Percentiles rank a stretch among this genome's conserved stretches.
phyloP scores from a whole-genome alignment of 2,888 invertebrate genomes.

The Myopa testacea region DNA sequence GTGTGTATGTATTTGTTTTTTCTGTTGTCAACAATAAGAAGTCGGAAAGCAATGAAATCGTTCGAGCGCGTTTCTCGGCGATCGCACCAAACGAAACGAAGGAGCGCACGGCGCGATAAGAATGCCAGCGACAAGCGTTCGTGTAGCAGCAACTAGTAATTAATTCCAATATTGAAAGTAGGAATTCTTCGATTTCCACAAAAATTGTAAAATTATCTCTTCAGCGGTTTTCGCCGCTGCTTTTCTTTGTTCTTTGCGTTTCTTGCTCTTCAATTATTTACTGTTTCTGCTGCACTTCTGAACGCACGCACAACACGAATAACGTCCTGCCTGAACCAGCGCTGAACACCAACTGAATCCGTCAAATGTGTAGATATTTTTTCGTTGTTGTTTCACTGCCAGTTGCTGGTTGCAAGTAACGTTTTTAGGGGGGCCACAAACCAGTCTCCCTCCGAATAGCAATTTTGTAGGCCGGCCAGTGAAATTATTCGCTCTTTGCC shows the following conservation, averaged over 20 bases:
- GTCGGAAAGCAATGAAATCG: conserved; percentile 19
- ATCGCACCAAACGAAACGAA: conserved; percentile 33
- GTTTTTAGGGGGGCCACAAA: not conserved
- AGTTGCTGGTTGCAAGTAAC: not conserved
- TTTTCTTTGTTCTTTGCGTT: conserved; percentile 18
- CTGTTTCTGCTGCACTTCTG: conserved; percentile 29
- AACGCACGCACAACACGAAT: conserved; percentile 29
- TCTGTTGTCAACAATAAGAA: not conserved
- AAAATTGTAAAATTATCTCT: not conserved
- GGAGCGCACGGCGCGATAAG: conserved; percentile 41
- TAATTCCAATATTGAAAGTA: conserved; percentile 19
- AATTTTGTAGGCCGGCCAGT: not conserved
- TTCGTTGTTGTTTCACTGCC: conserved; percentile 6
- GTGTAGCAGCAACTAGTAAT: conserved; percentile 21
- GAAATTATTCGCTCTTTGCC: too few species aligned
- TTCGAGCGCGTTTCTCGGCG: conserved; percentile 35
- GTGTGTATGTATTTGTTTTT: not conserved
- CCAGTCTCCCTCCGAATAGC: not conserved
- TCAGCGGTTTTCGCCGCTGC: conserved; percentile 17
- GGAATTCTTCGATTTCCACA: conserved; percentile 5
- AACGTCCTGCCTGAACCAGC: conserved; percentile 45
- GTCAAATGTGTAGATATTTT: conserved; percentile 40
- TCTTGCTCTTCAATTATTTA: conserved; percentile 20
- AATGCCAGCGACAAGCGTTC: conserved; percentile 33
- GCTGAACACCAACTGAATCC: conserved; percentile 47